Evolutionary conservation across 2,113 vertebrate genomes (phyloP), one percentile per base, ranked within the genome.

Genomic region (Xenopus laevis): DNA sequence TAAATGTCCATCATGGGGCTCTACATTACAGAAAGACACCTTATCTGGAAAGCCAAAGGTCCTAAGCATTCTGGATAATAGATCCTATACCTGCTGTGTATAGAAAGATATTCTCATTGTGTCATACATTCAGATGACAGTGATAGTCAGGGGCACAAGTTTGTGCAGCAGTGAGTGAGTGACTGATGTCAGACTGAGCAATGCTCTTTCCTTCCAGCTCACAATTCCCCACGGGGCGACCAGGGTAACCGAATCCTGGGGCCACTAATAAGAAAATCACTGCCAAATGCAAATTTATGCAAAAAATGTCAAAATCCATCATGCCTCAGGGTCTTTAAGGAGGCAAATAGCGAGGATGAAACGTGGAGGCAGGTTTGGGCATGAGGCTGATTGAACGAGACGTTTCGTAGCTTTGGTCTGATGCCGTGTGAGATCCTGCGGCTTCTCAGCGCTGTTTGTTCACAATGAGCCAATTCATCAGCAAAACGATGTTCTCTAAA

Each of bases 241-340:
- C 23, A 27, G 23, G 23, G 72, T 74, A 74, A 68, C 55, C 4
- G 55, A 52, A 74, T 74, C 65, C 72, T 58, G 53, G 67, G 61
- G 68, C 55, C n/a, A 45, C 66, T 61, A 68, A 68, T 61, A 74
- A 68, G 57, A 44, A 16, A 61, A 30, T 33, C 58, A 21, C 13
- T 40, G 72, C 65, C 65, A 74, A 74, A 68, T 76, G 65, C 61
- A 68, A 76, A 76, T 76, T 68, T 69, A 76, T 76, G 60, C 73
- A 69, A 69, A 50, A 50, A 13, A 65, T 76, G 73, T 76, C 73
- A 69, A 44, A 68, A 40, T 16, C 58, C 5, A 76, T 76, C 65
- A 68, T 44, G 65, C 73, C 57, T n/a, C 7, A 55, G 44, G 16
- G 57, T 44, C 46, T 63, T 16, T 63, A 55, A 62, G 66, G 45